phyloP scores from a whole-genome alignment of 2,797 vertebrate genomes.

The Rhabdophis nuchalis region DNA sequence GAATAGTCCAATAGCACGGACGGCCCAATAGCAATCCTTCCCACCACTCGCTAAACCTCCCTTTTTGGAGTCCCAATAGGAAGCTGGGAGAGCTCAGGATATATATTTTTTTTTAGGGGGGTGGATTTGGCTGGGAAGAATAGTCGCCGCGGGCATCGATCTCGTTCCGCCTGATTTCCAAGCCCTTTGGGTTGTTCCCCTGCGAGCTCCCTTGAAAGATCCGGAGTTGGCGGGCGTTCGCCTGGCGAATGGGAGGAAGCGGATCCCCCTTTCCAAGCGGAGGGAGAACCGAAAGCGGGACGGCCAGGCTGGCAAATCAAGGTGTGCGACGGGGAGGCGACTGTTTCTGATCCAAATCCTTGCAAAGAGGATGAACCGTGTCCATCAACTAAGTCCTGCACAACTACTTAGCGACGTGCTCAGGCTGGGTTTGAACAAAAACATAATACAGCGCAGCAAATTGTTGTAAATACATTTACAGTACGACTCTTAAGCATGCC shows the following conservation, averaged over 20 bases:
- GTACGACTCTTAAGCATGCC: neutral
- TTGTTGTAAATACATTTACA: no score
- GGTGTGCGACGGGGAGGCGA: neutral
- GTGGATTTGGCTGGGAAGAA: neutral
- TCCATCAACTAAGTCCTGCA: neutral
- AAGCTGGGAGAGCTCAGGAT: neutral
- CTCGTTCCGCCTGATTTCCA: neutral
- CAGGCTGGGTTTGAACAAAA: neutral
- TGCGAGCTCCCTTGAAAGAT: neutral
- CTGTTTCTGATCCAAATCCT: neutral
- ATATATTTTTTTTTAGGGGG: neutral
- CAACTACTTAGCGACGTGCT: no score
- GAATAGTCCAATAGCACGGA: neutral
- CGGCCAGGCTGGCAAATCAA: neutral
- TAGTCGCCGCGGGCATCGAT: neutral
- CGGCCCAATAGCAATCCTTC: neutral
- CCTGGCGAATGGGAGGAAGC: neutral
- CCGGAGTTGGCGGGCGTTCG: neutral
- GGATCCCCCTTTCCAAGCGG: neutral
- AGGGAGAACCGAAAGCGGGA: neutral
- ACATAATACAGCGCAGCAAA: neutral
- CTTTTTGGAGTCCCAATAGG: neutral
- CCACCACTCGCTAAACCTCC: neutral
- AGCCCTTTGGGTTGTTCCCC: neutral
- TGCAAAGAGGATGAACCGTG: neutral